Conservation (phyloP, 2,797 vertebrate species). For the Xenops minutus region DNA sequence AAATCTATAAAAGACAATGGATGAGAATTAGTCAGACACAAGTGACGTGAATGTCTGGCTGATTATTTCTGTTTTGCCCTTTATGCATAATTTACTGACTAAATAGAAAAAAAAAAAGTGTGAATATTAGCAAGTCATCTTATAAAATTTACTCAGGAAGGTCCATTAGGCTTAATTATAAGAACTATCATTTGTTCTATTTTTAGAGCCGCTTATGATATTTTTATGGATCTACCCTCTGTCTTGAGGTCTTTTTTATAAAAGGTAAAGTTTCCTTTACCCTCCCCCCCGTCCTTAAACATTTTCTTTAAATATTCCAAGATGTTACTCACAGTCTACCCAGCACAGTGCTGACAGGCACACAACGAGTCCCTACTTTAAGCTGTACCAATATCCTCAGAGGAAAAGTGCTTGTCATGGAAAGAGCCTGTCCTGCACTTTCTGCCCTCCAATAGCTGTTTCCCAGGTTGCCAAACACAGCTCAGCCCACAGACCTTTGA, state of each 20-base stretch:
- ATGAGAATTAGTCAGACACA: background rate
- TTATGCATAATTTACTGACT: constrained; percentile 51
- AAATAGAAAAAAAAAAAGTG: background rate
- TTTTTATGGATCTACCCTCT: background rate
- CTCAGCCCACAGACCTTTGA: constrained; percentile 48
- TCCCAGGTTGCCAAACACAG: background rate
- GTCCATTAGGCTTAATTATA: constrained; percentile 24
- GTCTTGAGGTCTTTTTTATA: background rate
- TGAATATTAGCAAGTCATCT: constrained; percentile 14
- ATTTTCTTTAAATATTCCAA: background rate
- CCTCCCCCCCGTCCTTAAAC: background rate
- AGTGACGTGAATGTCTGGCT: background rate
- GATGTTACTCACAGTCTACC: constrained; percentile 47
- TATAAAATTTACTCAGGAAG: background rate
- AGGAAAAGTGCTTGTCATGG: background rate
- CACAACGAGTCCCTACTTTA: background rate
- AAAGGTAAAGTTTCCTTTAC: background rate
- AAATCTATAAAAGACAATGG: background rate
- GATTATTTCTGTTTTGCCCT: constrained; percentile 43
- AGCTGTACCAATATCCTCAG: too few relatives aligned
- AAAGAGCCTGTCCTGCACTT: background rate
- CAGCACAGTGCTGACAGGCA: constrained; percentile 1
- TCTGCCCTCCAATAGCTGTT: background rate
- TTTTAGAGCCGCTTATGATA: background rate
- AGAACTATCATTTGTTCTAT: background rate